Conservation (phyloP, 2,888 invertebrate species). For the Drosophila neotestacea region DNA sequence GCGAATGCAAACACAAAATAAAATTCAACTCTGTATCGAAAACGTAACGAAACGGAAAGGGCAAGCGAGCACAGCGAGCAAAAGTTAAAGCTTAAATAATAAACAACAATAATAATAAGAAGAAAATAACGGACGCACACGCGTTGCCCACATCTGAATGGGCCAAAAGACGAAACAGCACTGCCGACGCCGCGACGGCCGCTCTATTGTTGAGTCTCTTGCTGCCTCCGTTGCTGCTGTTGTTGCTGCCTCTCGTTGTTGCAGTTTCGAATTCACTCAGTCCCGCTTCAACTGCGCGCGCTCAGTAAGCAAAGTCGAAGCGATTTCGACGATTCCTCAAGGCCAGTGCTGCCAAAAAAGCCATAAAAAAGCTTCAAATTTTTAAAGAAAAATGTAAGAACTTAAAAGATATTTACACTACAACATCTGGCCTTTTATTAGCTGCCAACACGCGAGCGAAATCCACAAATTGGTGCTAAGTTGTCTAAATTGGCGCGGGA, state of each 20-base stretch:
- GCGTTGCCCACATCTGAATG: slow-evolving; percentile 78
- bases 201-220: slow-evolving; percentile 53
- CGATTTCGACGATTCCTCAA: slow-evolving; percentile 81
- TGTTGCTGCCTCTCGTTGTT: slow-evolving; percentile 46
- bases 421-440: too few relatives aligned
- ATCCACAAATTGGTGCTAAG: too few relatives aligned
- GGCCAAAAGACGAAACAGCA: slow-evolving; percentile 77
- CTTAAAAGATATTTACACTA: too few relatives aligned
- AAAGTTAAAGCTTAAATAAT: slow-evolving; percentile 75
- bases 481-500: too few relatives aligned
- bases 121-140: slow-evolving; percentile 73
- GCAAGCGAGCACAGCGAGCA: slow-evolving; percentile 66
- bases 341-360: slow-evolving; percentile 40
- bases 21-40: slow-evolving; percentile 49
- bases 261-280: slow-evolving; percentile 50
- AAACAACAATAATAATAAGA: slow-evolving; percentile 60
- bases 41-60: slow-evolving; percentile 67
- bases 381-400: too few relatives aligned
- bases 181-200: slow-evolving; percentile 63
- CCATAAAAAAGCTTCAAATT: too few relatives aligned
- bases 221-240: slow-evolving; percentile 19
- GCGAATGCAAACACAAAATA: slow-evolving; percentile 46
- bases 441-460: too few relatives aligned
- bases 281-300: slow-evolving; percentile 68
- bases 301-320: slow-evolving; percentile 80